These are phyloP conservation scores for Festucalex cinctus DNA, from an alignment of 2,113 vertebrate genomes.

Conservation along the genomic window DNA sequence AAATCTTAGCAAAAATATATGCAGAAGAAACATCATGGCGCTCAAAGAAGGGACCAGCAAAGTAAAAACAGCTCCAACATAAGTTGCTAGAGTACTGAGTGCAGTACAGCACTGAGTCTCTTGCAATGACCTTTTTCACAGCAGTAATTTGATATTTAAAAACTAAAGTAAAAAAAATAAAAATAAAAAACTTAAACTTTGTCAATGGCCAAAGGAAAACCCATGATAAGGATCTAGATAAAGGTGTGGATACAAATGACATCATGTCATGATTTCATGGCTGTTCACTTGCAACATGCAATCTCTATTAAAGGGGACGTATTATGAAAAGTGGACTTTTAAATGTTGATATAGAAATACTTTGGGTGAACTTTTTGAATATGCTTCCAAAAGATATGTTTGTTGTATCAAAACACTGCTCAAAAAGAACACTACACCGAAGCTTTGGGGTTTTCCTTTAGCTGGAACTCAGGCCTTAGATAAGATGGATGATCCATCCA, in stretches of 20 bases:
- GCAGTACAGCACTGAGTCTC: neutral
- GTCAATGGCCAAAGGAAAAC: neutral
- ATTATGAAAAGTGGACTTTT: too few species aligned
- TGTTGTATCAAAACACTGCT: neutral
- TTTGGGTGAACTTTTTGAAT: neutral
- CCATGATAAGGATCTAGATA: neutral
- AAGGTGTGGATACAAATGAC: neutral
- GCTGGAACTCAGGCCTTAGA: too few species aligned
- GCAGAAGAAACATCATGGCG: neutral
- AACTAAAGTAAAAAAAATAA: neutral
- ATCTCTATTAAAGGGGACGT: too few species aligned
- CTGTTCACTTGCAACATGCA: too few species aligned
- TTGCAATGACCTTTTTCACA: neutral
- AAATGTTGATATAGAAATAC: neutral
- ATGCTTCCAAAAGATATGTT: neutral
- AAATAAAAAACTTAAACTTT: neutral
- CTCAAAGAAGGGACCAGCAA: neutral
- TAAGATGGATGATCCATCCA: too few species aligned
- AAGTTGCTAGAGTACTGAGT: neutral
- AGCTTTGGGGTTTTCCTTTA: too few species aligned
- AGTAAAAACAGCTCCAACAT: neutral
- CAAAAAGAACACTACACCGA: neutral
- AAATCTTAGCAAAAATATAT: slow-evolving; percentile 24
- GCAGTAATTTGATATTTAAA: neutral
- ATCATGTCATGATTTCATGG: neutral